Percentiles rank a stretch among this genome's conserved stretches.
phyloP scores from a whole-genome alignment of 2,888 invertebrate genomes.

The Acleris laterana region DNA sequence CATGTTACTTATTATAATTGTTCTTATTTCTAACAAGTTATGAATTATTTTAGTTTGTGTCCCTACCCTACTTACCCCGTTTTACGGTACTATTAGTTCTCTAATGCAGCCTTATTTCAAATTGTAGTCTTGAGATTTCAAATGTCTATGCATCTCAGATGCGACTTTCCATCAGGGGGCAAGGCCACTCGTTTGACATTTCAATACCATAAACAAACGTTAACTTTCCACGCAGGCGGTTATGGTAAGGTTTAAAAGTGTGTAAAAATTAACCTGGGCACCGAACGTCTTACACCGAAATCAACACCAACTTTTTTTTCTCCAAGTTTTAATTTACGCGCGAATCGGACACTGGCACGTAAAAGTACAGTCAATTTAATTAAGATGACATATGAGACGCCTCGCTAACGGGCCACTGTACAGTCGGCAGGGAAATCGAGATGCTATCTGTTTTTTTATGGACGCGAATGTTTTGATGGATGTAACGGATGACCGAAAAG shows the following conservation, averaged over 20 bases:
- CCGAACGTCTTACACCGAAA: neutral
- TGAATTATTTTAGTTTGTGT: too few relatives aligned
- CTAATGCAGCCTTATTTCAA: too few relatives aligned
- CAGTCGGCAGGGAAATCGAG: constrained; percentile 53
- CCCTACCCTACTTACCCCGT: too few relatives aligned
- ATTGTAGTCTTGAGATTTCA: too few relatives aligned
- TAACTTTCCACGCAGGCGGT: too few relatives aligned
- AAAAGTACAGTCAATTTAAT: constrained; percentile 80
- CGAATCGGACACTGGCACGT: constrained; percentile 43
- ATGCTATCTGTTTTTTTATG: constrained; percentile 41
- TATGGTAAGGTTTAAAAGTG: neutral
- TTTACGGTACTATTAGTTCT: too few relatives aligned
- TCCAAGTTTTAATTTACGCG: constrained; percentile 5
- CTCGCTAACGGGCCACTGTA: constrained; percentile 70
- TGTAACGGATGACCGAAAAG: constrained; percentile 22
- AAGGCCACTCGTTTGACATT: too few relatives aligned
- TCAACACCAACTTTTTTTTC: constrained; percentile 14
- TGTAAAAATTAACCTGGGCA: neutral
- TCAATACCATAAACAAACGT: too few relatives aligned
- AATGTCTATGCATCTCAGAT: too few relatives aligned
- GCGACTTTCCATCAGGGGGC: too few relatives aligned
- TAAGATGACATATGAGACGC: constrained; percentile 83
- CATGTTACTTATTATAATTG: too few relatives aligned
- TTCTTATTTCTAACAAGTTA: too few relatives aligned
- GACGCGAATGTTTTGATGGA: constrained; percentile 13